Percentiles rank a stretch among this genome's conserved stretches.
These are phyloP conservation scores for Tragelaphus scriptus DNA, from an alignment of 2,113 vertebrate genomes.

Conservation along the genomic window DNA sequence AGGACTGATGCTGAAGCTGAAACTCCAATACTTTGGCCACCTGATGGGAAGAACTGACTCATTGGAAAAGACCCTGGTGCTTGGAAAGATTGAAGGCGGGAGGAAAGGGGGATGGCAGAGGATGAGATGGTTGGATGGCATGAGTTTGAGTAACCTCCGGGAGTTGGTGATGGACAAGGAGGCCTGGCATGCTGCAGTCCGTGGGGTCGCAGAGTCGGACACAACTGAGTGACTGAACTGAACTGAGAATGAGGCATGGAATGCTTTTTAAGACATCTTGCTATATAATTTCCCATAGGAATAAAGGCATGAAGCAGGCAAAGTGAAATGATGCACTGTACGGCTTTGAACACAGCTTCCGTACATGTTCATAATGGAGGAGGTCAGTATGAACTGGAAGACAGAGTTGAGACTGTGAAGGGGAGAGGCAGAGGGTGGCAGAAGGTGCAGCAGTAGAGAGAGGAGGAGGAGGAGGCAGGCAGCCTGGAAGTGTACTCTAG, in stretches of 20 bases:
- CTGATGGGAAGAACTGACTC: not conserved
- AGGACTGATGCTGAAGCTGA: not conserved
- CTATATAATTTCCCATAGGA: not conserved
- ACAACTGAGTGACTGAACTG: not conserved
- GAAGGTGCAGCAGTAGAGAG: accelerated
- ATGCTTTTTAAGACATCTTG: not conserved
- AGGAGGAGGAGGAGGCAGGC: not conserved
- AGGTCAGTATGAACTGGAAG: not conserved
- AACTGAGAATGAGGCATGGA: not conserved
- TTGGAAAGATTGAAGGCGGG: not conserved
- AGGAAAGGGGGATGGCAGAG: not conserved
- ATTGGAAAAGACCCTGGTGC: not conserved
- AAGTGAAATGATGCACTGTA: not conserved
- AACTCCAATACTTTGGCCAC: not conserved
- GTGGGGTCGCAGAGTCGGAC: accelerated
- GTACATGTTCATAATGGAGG: not conserved
- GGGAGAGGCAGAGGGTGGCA: not conserved
- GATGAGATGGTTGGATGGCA: not conserved
- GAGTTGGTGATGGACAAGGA: not conserved
- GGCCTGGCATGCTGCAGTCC: not conserved
- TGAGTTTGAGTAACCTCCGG: not conserved
- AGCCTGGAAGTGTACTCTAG: too few species aligned
- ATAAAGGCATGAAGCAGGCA: not conserved
- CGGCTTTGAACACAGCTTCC: not conserved
- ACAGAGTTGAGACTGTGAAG: not conserved